phyloP scores from a whole-genome alignment of 1,140 invertebrate genomes.

The Sycophaga agraensis region DNA sequence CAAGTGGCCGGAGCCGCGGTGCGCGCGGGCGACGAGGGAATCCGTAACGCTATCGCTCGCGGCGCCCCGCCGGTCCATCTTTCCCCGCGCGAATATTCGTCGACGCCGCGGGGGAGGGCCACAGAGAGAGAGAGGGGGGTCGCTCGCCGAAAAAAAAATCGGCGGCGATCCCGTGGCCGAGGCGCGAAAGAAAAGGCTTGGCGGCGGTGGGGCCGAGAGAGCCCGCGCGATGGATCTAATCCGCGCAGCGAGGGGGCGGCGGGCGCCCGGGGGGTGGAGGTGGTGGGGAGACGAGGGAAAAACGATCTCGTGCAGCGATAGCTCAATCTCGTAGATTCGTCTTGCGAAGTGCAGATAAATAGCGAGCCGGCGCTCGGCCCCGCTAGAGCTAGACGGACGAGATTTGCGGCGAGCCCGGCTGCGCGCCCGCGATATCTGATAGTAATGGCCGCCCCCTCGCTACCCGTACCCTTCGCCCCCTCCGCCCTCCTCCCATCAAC shows the following conservation, averaged over 20 bases:
- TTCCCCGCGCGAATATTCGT: not conserved
- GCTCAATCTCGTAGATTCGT: slow-evolving; percentile 45
- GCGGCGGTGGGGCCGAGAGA: not conserved
- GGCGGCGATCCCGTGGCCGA: no score
- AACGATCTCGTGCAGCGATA: slow-evolving; percentile 40
- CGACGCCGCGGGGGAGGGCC: not conserved
- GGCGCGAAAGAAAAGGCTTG: not conserved
- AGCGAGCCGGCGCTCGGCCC: slow-evolving; percentile 29
- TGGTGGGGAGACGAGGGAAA: slow-evolving; percentile 29
- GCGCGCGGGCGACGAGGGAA: no score
- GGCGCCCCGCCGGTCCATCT: no score
- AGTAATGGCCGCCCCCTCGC: slow-evolving; percentile 28
- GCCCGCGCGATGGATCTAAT: slow-evolving; percentile 8
- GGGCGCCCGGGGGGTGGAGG: slow-evolving; percentile 42
- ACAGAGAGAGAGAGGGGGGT: not conserved
- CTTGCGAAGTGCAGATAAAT: slow-evolving; percentile 44
- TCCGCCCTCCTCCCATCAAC: not conserved
- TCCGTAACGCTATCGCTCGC: no score
- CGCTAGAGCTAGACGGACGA: slow-evolving; percentile 36
- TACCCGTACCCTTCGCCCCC: no score
- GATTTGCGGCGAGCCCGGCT: slow-evolving; percentile 42
- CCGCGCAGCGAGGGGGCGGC: no score
- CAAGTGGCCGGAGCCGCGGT: no score
- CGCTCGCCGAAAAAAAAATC: no score
- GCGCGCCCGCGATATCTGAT: slow-evolving; percentile 39